These are phyloP conservation scores for Montipora efflorescens DNA, from an alignment of 64 coral and sea anemone species.

Conservation along the genomic window DNA sequence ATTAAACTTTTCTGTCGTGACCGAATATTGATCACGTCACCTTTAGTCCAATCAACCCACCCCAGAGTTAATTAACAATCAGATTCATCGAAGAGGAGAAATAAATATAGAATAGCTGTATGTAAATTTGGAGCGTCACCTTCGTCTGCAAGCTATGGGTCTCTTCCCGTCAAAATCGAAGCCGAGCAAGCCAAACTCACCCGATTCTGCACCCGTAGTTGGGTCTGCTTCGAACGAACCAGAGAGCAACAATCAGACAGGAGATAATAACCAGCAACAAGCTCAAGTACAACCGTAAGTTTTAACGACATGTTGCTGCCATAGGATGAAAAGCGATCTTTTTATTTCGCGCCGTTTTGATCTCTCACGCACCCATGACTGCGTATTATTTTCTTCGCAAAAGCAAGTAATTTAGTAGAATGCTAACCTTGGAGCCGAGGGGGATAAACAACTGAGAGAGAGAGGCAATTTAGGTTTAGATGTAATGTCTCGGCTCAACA, in stretches of 20 bases:
- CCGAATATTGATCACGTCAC: too few relatives aligned
- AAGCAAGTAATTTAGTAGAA: too few relatives aligned
- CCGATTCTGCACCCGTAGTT: neutral
- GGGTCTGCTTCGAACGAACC: neutral
- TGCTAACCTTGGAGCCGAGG: too few relatives aligned
- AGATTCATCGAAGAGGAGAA: neutral
- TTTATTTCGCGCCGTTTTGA: neutral
- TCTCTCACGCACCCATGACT: neutral
- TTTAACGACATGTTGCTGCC: too few relatives aligned
- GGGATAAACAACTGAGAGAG: too few relatives aligned
- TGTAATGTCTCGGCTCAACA: too few relatives aligned
- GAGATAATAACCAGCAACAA: neutral
- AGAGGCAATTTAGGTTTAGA: too few relatives aligned
- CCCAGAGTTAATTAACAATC: too few relatives aligned
- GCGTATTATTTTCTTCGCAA: neutral
- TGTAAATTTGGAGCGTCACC: neutral
- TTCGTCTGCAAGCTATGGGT: neutral
- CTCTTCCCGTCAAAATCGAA: conserved; percentile 12
- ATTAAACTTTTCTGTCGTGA: too few relatives aligned
- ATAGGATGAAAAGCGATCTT: too few relatives aligned
- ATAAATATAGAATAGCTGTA: neutral
- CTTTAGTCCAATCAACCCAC: too few relatives aligned
- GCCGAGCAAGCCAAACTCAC: neutral
- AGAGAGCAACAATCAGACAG: neutral
- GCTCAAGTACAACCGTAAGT: neutral